Percentiles rank a stretch among this genome's conserved stretches.
These are phyloP conservation scores for Andrena minutula DNA, from an alignment of 2,888 invertebrate genomes.

Conservation along the genomic window DNA sequence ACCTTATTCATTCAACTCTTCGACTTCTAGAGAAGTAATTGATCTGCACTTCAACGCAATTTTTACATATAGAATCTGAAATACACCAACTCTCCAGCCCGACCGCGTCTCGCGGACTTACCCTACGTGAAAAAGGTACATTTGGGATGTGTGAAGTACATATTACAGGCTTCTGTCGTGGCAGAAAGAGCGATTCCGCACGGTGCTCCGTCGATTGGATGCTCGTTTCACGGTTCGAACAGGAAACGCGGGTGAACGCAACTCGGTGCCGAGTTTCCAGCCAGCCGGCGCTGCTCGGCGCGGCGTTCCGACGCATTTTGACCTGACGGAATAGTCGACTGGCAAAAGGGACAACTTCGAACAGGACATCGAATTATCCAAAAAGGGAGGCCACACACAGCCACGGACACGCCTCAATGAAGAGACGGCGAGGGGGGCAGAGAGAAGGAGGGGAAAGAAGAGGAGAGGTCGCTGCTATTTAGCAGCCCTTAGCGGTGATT, in stretches of 20 bases:
- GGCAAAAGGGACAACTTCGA: constrained; percentile 37
- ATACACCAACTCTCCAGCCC: no score
- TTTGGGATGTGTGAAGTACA: no score
- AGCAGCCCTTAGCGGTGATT: constrained; percentile 84
- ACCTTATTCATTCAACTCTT: no score
- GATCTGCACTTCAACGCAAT: no score
- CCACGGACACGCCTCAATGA: constrained; percentile 72
- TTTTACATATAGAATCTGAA: no score
- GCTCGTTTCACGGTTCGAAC: constrained; percentile 65
- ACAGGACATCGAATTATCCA: constrained; percentile 60
- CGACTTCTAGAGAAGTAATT: no score
- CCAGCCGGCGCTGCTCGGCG: not conserved
- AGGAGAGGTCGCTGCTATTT: constrained; percentile 78
- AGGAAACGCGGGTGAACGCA: constrained; percentile 54
- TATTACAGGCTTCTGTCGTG: not conserved
- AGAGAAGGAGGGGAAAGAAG: constrained; percentile 49
- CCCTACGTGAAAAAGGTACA: no score
- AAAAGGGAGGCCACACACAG: constrained; percentile 48
- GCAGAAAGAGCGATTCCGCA: not conserved
- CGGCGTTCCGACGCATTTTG: constrained; percentile 24
- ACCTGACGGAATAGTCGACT: constrained; percentile 18
- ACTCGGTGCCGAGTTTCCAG: not conserved
- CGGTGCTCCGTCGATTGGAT: constrained; percentile 23
- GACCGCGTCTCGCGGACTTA: no score
- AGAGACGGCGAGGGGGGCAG: not conserved